A percentile compares a stretch with the other conserved stretches of the same genome.
These are phyloP conservation scores for Meloidogyne exigua DNA, from an alignment of 1,140 invertebrate genomes.

Conservation along the genomic window DNA sequence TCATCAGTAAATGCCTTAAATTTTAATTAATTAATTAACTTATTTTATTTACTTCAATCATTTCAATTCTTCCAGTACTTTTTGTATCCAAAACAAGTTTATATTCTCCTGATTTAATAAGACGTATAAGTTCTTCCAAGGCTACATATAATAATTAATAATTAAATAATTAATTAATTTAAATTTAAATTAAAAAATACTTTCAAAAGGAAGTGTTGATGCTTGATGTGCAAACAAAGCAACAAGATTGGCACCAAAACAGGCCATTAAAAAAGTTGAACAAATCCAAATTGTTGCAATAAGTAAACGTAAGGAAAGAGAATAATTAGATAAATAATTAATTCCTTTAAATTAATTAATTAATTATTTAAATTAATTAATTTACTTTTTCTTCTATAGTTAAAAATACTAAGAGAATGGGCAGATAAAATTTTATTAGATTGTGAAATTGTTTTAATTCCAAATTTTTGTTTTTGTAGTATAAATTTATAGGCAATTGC, in stretches of 20 bases:
- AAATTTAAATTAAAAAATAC: too few species aligned
- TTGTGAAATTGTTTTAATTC: neutral
- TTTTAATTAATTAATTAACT: neutral
- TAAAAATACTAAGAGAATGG: neutral
- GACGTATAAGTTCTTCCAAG: neutral
- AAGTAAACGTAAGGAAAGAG: neutral
- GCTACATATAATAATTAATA: neutral
- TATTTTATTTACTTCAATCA: neutral
- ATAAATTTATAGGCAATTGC: neutral
- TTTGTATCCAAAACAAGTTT: neutral
- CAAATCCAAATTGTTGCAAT: neutral
- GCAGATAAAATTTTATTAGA: neutral
- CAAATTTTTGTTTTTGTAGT: conserved; percentile 5
- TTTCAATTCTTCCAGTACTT: conserved; percentile 4
- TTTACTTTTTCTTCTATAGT: neutral
- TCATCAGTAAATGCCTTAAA: neutral
- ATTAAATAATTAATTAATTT: too few species aligned
- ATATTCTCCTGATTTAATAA: conserved; percentile 2
- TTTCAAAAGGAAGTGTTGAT: neutral
- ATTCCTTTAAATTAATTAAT: neutral
- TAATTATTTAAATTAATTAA: neutral
- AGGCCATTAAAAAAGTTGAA: neutral
- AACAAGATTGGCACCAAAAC: neutral
- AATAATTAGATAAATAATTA: neutral
- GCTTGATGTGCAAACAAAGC: neutral